Percentiles rank a stretch among this genome's conserved stretches.
These are phyloP conservation scores for Griposia aprilina DNA, from an alignment of 2,888 invertebrate genomes.

Conservation along the genomic window DNA sequence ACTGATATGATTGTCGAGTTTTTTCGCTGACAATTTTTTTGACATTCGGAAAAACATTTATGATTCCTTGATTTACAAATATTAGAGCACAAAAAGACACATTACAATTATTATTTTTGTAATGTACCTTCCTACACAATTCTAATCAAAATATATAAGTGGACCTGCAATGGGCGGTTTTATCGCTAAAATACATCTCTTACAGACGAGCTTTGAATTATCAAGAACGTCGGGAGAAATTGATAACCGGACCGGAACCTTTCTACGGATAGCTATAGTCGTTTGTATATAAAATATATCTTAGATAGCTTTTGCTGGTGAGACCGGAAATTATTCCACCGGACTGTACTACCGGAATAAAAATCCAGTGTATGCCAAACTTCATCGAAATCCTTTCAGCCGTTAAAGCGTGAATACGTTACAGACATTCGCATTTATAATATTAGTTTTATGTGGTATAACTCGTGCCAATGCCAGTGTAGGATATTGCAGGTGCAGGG, in stretches of 20 bases:
- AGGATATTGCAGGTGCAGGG: no score
- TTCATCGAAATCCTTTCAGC: no score
- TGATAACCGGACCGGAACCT: constrained; percentile 15
- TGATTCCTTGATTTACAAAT: no score
- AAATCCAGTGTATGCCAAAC: not conserved
- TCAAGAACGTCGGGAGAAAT: not conserved
- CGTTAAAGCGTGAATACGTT: not conserved
- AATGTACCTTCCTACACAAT: no score
- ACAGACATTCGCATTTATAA: not conserved
- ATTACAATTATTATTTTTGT: no score
- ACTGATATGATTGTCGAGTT: no score
- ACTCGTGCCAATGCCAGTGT: no score
- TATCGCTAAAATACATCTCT: constrained; percentile 17
- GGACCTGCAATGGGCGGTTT: not conserved
- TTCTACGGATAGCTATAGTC: not conserved
- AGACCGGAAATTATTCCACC: not conserved
- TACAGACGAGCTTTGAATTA: constrained; percentile 5
- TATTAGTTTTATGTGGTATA: not conserved
- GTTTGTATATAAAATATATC: not conserved
- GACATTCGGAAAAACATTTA: no score
- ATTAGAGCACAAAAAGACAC: no score
- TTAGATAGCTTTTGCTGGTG: not conserved
- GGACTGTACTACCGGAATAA: not conserved
- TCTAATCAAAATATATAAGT: no score
- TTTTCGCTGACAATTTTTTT: no score